Percentiles rank a stretch among this genome's conserved stretches.
phyloP scores from a whole-genome alignment of 1,140 invertebrate genomes.

The Leucophenga varia region DNA sequence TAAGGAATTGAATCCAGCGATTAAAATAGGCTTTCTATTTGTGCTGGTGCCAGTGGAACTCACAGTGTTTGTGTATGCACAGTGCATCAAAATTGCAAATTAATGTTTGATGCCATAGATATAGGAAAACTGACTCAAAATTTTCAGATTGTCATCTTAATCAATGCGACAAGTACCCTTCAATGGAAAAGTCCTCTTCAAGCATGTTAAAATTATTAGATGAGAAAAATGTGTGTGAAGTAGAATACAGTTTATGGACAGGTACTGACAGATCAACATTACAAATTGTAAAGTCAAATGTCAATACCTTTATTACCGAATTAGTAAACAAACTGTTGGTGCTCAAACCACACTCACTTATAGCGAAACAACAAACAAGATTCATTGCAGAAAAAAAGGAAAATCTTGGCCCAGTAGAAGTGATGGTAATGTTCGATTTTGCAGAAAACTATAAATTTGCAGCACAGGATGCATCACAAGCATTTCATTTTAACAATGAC shows the following conservation, averaged over 20 bases:
- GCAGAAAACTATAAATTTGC: slow-evolving; percentile 1
- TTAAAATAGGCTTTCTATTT: too few species aligned
- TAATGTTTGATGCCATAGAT: slow-evolving; percentile 1
- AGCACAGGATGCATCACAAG: not conserved
- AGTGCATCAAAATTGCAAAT: not conserved
- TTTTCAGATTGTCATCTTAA: not conserved
- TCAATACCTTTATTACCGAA: not conserved
- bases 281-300: not conserved
- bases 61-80: not conserved
- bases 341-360: not conserved
- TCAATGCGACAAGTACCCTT: too few species aligned
- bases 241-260: not conserved
- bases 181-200: not conserved
- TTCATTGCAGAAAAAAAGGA: not conserved
- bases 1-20: too few species aligned
- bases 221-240: not conserved
- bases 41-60: too few species aligned
- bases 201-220: not conserved
- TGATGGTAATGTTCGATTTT: slow-evolving; percentile 2
- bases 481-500: slow-evolving; percentile 4
- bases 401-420: not conserved
- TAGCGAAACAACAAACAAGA: not conserved
- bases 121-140: not conserved
- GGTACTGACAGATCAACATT: not conserved
- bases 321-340: not conserved